Conservation (phyloP, 2,888 invertebrate species). For the Chymomyza caudatula region DNA sequence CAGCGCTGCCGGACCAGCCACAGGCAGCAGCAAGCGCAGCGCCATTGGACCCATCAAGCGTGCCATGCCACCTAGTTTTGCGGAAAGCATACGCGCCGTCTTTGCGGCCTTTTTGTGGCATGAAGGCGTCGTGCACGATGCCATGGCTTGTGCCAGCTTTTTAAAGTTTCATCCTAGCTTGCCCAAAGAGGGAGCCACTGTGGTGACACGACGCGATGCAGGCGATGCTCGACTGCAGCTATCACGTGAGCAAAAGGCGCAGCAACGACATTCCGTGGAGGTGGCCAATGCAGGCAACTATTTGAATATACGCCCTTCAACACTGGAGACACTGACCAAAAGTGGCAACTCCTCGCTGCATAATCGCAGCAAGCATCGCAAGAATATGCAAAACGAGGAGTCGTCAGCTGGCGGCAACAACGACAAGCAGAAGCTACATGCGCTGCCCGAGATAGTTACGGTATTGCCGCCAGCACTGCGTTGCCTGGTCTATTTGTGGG, state of each 20-base stretch:
- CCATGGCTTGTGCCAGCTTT: constrained; percentile 98
- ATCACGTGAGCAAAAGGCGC: constrained; percentile 81
- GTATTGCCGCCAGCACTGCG: constrained; percentile 92
- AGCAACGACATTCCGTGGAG: constrained; percentile 93
- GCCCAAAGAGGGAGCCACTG: constrained; percentile 88
- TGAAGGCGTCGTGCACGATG: constrained; percentile 97
- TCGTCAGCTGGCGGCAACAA: constrained; percentile 33
- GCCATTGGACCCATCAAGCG: constrained; percentile 82
- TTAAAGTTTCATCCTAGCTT: constrained; percentile 94
- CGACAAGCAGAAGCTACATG: constrained; percentile 74
- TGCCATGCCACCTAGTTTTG: constrained; percentile 94
- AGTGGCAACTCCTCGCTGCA: constrained; percentile 89
- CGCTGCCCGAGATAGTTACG: constrained; percentile 80
- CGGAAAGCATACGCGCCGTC: constrained; percentile 94
- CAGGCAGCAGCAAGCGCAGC: constrained; percentile 38
- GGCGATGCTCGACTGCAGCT: constrained; percentile 71
- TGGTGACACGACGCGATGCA: constrained; percentile 82
- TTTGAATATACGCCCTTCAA: constrained; percentile 87
- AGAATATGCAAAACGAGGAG: constrained; percentile 59
- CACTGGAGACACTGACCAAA: constrained; percentile 86
- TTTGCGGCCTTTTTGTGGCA: constrained; percentile 99
- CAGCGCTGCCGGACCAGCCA: constrained; percentile 19
- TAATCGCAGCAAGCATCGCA: constrained; percentile 83
- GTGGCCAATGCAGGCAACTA: constrained; percentile 86
- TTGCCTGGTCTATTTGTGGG: constrained; percentile 93